These are phyloP conservation scores for Acanthochromis polyacanthus DNA, from an alignment of 2,113 vertebrate genomes.

Conservation along the genomic window DNA sequence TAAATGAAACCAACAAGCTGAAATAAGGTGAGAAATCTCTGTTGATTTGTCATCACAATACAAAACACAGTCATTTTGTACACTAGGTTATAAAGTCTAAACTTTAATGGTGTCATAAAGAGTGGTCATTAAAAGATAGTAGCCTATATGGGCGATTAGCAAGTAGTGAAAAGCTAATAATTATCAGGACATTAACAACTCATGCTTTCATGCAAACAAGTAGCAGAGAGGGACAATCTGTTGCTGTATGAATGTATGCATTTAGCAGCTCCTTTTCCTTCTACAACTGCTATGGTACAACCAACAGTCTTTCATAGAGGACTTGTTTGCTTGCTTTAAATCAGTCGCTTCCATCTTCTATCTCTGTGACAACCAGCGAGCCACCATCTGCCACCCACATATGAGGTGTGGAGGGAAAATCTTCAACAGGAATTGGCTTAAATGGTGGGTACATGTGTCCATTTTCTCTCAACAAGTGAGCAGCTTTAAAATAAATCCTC, in stretches of 20 bases:
- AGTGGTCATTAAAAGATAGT: too few species aligned
- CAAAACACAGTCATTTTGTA: too few species aligned
- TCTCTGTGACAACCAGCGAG: constrained; percentile 64
- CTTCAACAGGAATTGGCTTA: constrained; percentile 44
- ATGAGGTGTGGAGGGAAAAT: constrained; percentile 57
- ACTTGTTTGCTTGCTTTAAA: constrained; percentile 61
- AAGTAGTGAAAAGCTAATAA: neutral
- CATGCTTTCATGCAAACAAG: constrained; percentile 6
- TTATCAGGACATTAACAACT: neutral
- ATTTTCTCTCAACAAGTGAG: constrained; percentile 37
- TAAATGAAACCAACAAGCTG: too few species aligned
- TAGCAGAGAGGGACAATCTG: neutral
- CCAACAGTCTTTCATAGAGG: constrained; percentile 35
- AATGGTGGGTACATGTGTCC: constrained; percentile 32
- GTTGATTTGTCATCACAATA: too few species aligned
- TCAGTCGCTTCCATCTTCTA: constrained; percentile 55
- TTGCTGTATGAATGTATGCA: neutral
- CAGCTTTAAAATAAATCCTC: neutral
- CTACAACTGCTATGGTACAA: constrained; percentile 19
- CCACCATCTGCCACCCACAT: constrained; percentile 71
- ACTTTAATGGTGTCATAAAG: too few species aligned
- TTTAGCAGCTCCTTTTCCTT: neutral
- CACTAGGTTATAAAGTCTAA: too few species aligned
- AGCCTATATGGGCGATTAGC: too few species aligned
- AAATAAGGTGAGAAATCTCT: too few species aligned